phyloP scores from a whole-genome alignment of 2,113 vertebrate species.

The Neogale vison region DNA sequence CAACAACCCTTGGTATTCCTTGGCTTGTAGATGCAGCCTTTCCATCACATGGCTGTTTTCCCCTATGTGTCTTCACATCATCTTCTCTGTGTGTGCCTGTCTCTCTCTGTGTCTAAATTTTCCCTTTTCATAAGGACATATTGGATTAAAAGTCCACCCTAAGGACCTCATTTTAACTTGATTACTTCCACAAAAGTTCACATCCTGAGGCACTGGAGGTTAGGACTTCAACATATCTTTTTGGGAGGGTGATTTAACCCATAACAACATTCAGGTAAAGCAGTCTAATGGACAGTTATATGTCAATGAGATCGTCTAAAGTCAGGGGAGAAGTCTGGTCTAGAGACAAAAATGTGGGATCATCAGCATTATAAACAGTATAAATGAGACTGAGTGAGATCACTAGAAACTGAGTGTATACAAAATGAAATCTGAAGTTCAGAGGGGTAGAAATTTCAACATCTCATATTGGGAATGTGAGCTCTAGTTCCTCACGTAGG shows the following conservation, averaged over 20 bases:
- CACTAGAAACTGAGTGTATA: conserved; percentile 39
- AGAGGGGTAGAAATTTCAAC: conserved; percentile 5
- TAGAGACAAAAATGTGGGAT: conserved; percentile 4
- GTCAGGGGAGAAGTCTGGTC: not conserved
- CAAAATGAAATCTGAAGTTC: conserved; percentile 38
- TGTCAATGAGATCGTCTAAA: not conserved
- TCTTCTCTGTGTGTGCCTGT: not conserved
- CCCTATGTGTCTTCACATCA: not conserved
- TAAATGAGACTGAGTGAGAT: conserved; percentile 4
- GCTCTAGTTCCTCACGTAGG: not conserved
- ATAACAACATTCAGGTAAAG: not conserved
- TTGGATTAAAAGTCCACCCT: not conserved
- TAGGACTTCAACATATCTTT: not conserved
- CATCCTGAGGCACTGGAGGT: not conserved
- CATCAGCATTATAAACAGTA: not conserved
- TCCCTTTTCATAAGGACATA: not conserved
- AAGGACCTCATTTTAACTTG: not conserved
- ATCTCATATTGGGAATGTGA: not conserved
- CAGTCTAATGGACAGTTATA: not conserved
- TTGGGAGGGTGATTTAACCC: not conserved
- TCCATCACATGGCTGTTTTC: not conserved
- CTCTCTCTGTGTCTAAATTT: not conserved
- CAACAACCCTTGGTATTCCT: not conserved
- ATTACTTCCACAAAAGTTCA: not conserved
- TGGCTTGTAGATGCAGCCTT: not conserved